Base-by-base conservation (phyloP, 1,140 invertebrate species). In the Leguminivora glycinivorella region DNA sequence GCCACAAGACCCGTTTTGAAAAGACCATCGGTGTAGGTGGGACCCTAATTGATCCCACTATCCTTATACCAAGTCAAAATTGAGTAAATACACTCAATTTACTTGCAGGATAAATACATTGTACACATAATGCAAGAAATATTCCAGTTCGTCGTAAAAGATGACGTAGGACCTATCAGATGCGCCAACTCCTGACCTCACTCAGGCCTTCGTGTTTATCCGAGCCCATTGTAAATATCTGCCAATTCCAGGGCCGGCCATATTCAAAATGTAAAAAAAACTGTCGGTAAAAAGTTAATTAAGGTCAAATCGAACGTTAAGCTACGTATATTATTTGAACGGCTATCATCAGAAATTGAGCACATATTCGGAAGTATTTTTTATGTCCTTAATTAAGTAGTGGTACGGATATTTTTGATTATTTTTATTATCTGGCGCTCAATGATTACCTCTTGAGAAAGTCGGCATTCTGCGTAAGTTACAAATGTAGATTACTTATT, bases 101-200 rank as follows among this genome's bases (percentile, higher is more conserved):
- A 14, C 24, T 25, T n/a, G 56, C 58, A 63, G 58, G n/a, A 63
- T 26, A 63, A 34, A 31, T 63, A 26, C 4, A 63, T 29, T 29
- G 6, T 63, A 14, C 34, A 31, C 58, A 29, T n/a, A 63, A 63
- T 63, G 17, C 0, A 63, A 52, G 26, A 31, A n/a, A 63, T 29
- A 19, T 29, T 29, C 52, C 12, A 58, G 26, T 63, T 63, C 7
- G n/a, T 63, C n/a, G 58, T 31, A 63, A 38, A 63, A 29, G 6
- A 43, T 63, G 58, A 63, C 58, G 58, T 17, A 29, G 58, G 25
- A n/a, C 26, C 58, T 29, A 63, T 63, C 19, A 63, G 58, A 63
- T 63, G 58, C 58, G 58, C 58, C 9, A 63, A n/a, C 25, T 63
- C 14, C n/a, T 63, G 58, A 63, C 58, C 58, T 63, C 58, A 63